Evolutionary conservation across 1,140 invertebrate species (phyloP), one percentile per base, ranked within the genome.

Genomic region (Venturia canescens): DNA sequence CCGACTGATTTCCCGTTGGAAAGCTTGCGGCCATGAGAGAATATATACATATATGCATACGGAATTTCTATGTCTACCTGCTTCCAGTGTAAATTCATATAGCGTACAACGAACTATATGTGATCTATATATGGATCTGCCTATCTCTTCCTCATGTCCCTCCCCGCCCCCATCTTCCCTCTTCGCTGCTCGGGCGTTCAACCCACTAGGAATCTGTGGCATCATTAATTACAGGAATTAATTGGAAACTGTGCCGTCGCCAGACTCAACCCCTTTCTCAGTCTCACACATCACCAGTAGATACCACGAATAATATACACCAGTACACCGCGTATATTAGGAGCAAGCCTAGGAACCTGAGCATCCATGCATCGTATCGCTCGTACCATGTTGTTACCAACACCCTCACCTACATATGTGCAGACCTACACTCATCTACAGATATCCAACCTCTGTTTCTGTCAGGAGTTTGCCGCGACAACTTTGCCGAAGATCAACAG

Each of bases 141-240:
- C 57, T 77, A 77, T 77, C 75, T 57, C 29, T 76, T 44, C 72
- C 38, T 44, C 38, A 44, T 44, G 38, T 44, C 38, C 27, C 38
- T n/a, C 50, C 21, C 72, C 15, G 9, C 29, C 71, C 71, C n/a
- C n/a, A n/a, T n/a, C n/a, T n/a, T n/a, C n/a, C n/a, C n/a, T n/a
- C n/a, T n/a, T 50, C 21, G 0, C 23, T 34, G n/a, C 75, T 66
- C 66, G 31, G 66, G 66, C 66, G 66, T 60, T 77, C 75, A 66
- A 13, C 29, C 57, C 57, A 21, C 75, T 60, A 77, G 75, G 75
- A 77, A 77, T 77, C 57, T 53, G 53, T 77, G 75, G 75, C 75
- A 79, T 69, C 69, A 79, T 79, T 79, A 79, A 79, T 79, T 79
- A 71, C 78, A 57, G 31, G 66, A 79, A 79, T 79, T 79, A 79